Conservation (phyloP, 2,113 vertebrate species). For the Montifringilla adamsi region DNA sequence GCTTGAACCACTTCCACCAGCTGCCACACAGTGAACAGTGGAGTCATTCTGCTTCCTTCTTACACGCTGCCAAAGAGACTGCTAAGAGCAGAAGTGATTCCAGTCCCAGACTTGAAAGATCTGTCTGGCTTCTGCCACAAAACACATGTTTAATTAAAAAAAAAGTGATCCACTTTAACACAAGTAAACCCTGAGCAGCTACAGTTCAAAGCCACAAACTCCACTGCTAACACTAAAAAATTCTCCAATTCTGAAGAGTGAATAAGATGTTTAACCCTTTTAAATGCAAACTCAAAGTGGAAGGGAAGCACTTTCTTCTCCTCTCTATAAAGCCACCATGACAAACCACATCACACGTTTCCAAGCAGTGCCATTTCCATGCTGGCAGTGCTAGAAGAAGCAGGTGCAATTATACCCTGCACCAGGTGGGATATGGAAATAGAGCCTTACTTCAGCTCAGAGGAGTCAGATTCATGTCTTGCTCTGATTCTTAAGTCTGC, state of each 20-base stretch:
- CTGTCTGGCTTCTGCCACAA: not conserved
- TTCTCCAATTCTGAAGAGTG: not conserved
- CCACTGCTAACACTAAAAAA: not conserved
- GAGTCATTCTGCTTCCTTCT: not conserved
- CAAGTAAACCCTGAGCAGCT: not conserved
- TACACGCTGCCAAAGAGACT: not conserved
- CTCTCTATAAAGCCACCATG: not conserved
- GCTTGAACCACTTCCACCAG: not conserved
- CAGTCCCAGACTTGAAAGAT: not conserved
- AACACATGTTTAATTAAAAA: not conserved
- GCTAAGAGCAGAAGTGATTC: not conserved
- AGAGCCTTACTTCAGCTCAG: not conserved
- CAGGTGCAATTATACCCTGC: not conserved
- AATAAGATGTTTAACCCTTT: not conserved
- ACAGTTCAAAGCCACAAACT: not conserved
- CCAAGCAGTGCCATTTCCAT: not conserved
- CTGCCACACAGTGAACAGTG: not conserved
- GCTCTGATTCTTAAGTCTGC: not conserved
- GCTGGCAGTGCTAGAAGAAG: not conserved
- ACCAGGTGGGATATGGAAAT: not conserved
- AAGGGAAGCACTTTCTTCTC: not conserved
- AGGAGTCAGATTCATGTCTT: not conserved
- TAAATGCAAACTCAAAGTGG: not conserved
- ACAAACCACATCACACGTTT: not conserved
- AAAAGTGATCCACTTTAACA: not conserved